Percentiles rank a stretch among this genome's conserved stretches.
phyloP scores from a whole-genome alignment of 2,888 invertebrate genomes.

The Chloroclysta siterata region DNA sequence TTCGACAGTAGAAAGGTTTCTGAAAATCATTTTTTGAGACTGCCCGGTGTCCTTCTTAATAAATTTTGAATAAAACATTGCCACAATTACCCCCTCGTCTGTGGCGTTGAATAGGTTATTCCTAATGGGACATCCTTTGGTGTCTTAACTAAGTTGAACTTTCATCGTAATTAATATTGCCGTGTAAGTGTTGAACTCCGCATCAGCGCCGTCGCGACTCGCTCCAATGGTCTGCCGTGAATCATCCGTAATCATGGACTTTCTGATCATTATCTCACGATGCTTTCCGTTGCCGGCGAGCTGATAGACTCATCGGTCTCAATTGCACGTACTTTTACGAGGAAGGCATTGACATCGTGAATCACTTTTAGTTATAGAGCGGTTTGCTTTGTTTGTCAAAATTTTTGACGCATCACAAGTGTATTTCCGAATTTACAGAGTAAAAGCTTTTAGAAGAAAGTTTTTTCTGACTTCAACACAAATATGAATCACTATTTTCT shows the following conservation, averaged over 20 bases:
- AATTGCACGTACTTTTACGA: constrained; percentile 14
- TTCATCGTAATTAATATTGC: constrained; percentile 8
- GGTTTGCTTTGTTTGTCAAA: background rate
- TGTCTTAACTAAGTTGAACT: constrained; percentile 1
- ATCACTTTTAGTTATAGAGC: constrained; percentile 8
- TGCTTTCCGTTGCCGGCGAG: constrained; percentile 17
- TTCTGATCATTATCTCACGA: constrained; percentile 33
- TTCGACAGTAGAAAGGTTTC: too few relatives aligned
- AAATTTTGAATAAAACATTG: too few relatives aligned
- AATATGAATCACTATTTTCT: background rate
- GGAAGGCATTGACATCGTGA: constrained; percentile 16
- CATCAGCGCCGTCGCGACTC: background rate
- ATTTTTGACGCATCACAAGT: background rate
- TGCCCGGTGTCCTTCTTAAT: too few relatives aligned
- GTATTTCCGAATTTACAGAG: background rate
- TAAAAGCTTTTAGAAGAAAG: background rate
- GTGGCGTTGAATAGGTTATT: too few relatives aligned
- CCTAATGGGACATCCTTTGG: too few relatives aligned
- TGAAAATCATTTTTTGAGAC: too few relatives aligned
- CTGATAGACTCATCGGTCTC: constrained; percentile 21
- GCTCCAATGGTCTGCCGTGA: constrained; percentile 18
- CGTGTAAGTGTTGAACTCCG: constrained; percentile 1
- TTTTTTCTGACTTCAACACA: background rate
- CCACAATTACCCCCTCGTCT: too few relatives aligned
- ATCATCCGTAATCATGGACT: constrained; percentile 29